Conservation (phyloP, 2,113 vertebrate species). For the Hystrix cristata region DNA sequence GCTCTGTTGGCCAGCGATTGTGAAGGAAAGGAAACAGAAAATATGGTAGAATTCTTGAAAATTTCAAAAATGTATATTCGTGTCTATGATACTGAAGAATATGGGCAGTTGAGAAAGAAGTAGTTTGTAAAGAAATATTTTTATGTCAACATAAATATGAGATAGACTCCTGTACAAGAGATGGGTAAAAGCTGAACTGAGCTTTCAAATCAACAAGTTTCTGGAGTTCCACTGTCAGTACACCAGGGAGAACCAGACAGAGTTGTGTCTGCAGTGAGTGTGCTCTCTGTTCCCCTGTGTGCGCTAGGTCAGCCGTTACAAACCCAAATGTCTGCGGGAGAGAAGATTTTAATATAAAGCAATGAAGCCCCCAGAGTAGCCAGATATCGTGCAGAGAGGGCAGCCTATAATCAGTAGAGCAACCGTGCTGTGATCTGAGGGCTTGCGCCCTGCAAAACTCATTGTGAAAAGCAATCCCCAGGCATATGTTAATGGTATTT, state of each 20-base stretch:
- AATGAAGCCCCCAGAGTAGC: not conserved
- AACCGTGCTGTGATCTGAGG: not conserved
- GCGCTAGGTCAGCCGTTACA: not conserved
- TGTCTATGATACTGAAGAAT: not conserved
- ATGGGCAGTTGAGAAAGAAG: not conserved
- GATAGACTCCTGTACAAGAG: not conserved
- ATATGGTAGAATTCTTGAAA: not conserved
- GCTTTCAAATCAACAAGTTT: not conserved
- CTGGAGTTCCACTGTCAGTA: not conserved
- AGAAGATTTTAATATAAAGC: not conserved
- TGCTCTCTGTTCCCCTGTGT: not conserved
- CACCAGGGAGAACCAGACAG: not conserved
- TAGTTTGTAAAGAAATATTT: not conserved
- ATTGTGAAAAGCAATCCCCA: not conserved
- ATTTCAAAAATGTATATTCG: conserved; percentile 9
- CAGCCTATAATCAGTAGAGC: not conserved
- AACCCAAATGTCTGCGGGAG: not conserved
- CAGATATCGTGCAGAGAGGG: not conserved
- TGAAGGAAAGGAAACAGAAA: conserved; percentile 35
- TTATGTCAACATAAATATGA: conserved; percentile 36
- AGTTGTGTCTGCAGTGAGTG: not conserved
- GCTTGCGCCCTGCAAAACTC: not conserved
- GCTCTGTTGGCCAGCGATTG: conserved; percentile 47
- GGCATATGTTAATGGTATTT: not conserved
- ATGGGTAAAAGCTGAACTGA: not conserved